Evolutionary conservation across 2,113 vertebrate species (phyloP).

Genomic region (Hucho hucho): DNA sequence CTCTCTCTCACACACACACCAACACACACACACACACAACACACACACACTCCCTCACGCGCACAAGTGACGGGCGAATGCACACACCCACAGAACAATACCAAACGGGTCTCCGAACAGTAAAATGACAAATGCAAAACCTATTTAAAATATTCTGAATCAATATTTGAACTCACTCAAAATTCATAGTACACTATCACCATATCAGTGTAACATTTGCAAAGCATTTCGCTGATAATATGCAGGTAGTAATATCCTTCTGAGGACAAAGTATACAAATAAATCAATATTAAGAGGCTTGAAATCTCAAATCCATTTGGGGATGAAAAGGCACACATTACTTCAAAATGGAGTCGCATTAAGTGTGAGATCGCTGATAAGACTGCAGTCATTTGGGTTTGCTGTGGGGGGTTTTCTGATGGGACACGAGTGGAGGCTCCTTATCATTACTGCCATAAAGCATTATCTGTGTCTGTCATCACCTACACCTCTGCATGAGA

Average conservation of each 20-base stretch:
- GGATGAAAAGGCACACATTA: conserved; percentile 47
- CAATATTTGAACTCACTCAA: no score
- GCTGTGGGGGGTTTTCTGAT: conserved; percentile 29
- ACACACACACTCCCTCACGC: conserved; percentile 16
- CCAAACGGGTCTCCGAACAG: background rate
- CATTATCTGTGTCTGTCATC: conserved; percentile 65
- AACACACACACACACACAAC: background rate
- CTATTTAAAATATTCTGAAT: background rate
- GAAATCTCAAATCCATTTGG: conserved; percentile 64
- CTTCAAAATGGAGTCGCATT: conserved; percentile 64
- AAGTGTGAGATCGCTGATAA: conserved; percentile 70
- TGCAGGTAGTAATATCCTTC: conserved; percentile 50
- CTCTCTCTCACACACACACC: conserved; percentile 2
- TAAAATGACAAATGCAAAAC: background rate
- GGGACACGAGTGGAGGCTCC: conserved; percentile 55
- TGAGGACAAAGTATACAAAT: conserved; percentile 59
- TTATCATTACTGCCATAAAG: conserved; percentile 67
- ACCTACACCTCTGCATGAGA: conserved; percentile 43
- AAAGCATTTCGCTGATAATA: background rate
- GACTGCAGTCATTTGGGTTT: conserved; percentile 60
- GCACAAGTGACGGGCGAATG: background rate
- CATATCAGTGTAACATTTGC: background rate
- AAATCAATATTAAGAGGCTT: conserved; percentile 53
- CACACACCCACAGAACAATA: background rate
- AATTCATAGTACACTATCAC: no score